Percentiles rank a stretch among this genome's conserved stretches.
Conservation (phyloP, 2,797 vertebrate species). For the Schizopygopsis malacanthus region DNA sequence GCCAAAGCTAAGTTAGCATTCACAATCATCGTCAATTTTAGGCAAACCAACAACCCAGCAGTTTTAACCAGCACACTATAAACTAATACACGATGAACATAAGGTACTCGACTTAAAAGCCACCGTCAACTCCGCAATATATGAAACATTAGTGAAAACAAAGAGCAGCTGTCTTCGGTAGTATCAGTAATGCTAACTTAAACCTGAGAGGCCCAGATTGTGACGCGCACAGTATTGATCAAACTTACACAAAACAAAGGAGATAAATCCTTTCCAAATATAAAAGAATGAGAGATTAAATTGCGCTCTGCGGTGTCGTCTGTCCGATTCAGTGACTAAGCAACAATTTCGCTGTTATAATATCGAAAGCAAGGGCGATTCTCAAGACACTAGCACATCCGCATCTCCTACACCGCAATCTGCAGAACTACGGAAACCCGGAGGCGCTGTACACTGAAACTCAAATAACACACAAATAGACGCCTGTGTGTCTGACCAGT, state of each 20-base stretch:
- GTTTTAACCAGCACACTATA: not conserved
- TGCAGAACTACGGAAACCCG: conserved; percentile 34
- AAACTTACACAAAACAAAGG: conserved; percentile 49
- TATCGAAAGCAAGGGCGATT: not conserved
- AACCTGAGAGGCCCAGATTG: conserved; percentile 25
- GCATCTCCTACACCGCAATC: not conserved
- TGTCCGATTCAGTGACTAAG: not conserved
- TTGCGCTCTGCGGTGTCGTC: not conserved
- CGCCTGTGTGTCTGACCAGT: not conserved
- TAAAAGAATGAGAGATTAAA: not conserved
- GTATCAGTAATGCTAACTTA: not conserved
- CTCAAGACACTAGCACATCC: not conserved
- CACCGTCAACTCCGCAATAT: not conserved
- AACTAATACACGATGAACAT: not conserved
- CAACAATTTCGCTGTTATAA: not conserved
- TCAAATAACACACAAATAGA: not conserved
- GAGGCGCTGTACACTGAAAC: not conserved
- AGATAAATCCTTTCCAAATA: conserved; percentile 34
- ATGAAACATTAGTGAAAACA: not conserved
- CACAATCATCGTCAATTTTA: no score
- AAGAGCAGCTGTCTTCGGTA: not conserved
- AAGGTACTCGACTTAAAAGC: not conserved
- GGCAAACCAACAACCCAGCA: not conserved
- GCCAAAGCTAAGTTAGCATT: not conserved
- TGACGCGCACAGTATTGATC: conserved; percentile 1